Conservation (phyloP, 2,113 vertebrate species). For the Epinephelus cyanopodus region DNA sequence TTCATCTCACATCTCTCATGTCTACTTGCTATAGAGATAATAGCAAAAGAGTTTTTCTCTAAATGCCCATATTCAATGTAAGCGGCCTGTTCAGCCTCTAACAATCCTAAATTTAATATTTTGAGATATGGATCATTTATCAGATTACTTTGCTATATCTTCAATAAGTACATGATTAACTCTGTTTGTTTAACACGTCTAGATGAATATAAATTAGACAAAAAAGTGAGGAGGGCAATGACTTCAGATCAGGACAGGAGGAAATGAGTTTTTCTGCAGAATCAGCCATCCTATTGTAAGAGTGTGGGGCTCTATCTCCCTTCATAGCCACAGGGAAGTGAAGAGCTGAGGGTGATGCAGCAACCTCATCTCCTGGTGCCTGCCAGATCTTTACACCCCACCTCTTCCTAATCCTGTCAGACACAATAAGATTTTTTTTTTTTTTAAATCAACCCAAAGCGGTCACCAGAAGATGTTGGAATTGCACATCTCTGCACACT, state of each 20-base stretch:
- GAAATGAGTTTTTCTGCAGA: slow-evolving; percentile 7
- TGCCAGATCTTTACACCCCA: neutral
- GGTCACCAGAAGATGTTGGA: no score
- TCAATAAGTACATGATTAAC: neutral
- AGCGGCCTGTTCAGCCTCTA: no score
- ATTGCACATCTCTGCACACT: no score
- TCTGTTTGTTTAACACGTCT: neutral
- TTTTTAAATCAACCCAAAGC: no score
- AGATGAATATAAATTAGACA: neutral
- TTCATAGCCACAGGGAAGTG: neutral
- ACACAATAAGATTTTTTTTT: no score
- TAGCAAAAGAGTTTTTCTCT: no score
- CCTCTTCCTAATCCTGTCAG: neutral
- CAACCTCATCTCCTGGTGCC: neutral
- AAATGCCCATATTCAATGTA: no score
- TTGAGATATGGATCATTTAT: no score
- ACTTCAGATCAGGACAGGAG: neutral
- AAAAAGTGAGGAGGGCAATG: neutral
- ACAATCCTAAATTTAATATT: no score
- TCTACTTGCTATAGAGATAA: no score
- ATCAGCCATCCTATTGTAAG: neutral
- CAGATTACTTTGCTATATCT: no score
- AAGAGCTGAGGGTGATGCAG: neutral
- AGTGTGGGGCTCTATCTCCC: neutral
- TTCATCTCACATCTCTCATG: no score